Conservation (phyloP, 2,888 invertebrate species). For the Eupithecia insigniata region DNA sequence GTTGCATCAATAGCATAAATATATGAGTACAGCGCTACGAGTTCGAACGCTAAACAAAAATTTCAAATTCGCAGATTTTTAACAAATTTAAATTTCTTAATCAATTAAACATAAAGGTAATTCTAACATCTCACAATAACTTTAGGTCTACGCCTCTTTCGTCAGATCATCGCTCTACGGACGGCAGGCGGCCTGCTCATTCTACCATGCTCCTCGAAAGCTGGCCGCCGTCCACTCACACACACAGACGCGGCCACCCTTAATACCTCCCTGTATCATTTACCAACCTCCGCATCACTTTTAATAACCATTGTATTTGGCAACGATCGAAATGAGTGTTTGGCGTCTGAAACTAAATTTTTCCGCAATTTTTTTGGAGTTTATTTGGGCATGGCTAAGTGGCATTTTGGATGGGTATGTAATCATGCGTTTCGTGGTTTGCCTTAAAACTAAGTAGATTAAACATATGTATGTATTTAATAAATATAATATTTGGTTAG, state of each 20-base stretch:
- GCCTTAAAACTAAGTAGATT: not conserved
- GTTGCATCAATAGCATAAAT: not conserved
- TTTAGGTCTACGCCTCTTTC: constrained; percentile 41
- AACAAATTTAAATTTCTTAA: too few species aligned
- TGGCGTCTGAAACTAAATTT: constrained; percentile 61
- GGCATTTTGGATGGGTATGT: constrained; percentile 8
- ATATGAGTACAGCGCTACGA: not conserved
- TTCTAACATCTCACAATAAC: not conserved
- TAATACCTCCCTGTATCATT: constrained; percentile 54
- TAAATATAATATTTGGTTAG: not conserved
- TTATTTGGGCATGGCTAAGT: constrained; percentile 12
- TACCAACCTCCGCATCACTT: constrained; percentile 67
- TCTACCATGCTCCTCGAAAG: constrained; percentile 73
- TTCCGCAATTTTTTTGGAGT: constrained; percentile 30
- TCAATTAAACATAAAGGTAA: not conserved
- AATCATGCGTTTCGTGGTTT: constrained; percentile 1
- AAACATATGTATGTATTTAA: not conserved
- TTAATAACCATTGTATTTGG: constrained; percentile 85
- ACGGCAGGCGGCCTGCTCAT: constrained; percentile 66
- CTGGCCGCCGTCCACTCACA: constrained; percentile 79
- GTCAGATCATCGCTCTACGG: constrained; percentile 52
- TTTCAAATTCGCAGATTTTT: not conserved
- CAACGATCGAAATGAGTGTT: constrained; percentile 82
- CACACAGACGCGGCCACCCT: constrained; percentile 53
- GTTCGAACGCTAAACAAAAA: not conserved